Conservation (phyloP, 2,797 vertebrate species). For the Paguma larvata region DNA sequence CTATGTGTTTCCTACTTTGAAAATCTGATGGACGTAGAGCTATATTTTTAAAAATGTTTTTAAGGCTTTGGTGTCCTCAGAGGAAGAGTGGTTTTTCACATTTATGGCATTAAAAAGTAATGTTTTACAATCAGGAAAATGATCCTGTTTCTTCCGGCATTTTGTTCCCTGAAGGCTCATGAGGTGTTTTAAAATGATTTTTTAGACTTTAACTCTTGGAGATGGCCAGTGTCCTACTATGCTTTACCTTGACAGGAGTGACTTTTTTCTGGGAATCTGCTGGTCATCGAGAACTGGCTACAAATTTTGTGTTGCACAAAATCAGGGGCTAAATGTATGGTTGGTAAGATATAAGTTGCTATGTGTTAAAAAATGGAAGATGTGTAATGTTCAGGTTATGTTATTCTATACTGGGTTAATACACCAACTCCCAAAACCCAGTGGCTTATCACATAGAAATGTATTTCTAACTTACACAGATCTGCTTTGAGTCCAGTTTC, state of each 20-base stretch:
- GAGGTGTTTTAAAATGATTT: neutral
- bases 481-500: neutral
- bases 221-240: neutral
- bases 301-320: neutral
- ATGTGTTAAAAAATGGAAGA: neutral
- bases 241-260: neutral
- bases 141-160: neutral
- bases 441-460: neutral
- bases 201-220: neutral
- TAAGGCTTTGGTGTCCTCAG: neutral
- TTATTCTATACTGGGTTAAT: neutral
- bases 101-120: neutral
- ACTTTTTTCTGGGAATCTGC: neutral
- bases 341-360: neutral
- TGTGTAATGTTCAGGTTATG: neutral
- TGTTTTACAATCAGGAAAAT: constrained; percentile 11
- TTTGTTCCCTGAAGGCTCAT: neutral
- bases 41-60: neutral
- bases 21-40: neutral
- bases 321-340: neutral
- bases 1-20: neutral
- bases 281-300: neutral
- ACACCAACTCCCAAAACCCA: neutral
- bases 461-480: neutral
- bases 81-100: neutral